Conservation (phyloP, 2,888 invertebrate genomes). For the Eilema caniola region DNA sequence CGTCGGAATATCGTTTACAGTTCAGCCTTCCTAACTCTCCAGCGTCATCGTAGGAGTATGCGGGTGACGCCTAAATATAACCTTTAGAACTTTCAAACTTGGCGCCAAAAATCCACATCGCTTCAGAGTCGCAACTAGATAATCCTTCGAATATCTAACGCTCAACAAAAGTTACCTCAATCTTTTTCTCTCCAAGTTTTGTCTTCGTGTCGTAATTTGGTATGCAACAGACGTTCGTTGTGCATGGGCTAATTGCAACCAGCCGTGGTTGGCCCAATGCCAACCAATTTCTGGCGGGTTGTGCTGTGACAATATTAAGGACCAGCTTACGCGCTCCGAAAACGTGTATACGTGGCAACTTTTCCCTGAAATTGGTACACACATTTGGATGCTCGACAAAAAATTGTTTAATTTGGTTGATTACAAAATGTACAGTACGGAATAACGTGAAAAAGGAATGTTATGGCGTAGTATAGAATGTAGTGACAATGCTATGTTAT, state of each 20-base stretch:
- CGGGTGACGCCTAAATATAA: not conserved
- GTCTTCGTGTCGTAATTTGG: constrained; percentile 49
- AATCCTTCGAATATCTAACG: constrained; percentile 38
- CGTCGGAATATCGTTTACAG: too few species aligned
- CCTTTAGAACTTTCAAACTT: constrained; percentile 18
- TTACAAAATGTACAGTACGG: too few species aligned
- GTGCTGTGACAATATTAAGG: constrained; percentile 46
- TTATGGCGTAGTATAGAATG: not conserved
- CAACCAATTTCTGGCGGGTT: constrained; percentile 49
- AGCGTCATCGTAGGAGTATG: too few species aligned
- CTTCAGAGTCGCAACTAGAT: constrained; percentile 34
- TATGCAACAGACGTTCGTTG: constrained; percentile 47
- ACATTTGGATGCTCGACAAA: not conserved
- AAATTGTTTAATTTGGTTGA: not conserved
- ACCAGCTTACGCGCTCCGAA: constrained; percentile 38
- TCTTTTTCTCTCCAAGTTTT: constrained; percentile 32
- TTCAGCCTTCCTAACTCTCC: too few species aligned
- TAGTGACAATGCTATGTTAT: too few species aligned
- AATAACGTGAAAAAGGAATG: not conserved
- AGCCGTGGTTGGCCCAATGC: constrained; percentile 44
- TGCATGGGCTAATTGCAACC: constrained; percentile 54
- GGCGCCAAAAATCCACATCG: constrained; percentile 20
- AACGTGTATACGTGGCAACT: constrained; percentile 24
- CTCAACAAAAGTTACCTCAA: constrained; percentile 36
- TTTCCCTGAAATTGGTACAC: constrained; percentile 11